phyloP scores from a whole-genome alignment of 2,113 vertebrate species.

The Steatornis caripensis region DNA sequence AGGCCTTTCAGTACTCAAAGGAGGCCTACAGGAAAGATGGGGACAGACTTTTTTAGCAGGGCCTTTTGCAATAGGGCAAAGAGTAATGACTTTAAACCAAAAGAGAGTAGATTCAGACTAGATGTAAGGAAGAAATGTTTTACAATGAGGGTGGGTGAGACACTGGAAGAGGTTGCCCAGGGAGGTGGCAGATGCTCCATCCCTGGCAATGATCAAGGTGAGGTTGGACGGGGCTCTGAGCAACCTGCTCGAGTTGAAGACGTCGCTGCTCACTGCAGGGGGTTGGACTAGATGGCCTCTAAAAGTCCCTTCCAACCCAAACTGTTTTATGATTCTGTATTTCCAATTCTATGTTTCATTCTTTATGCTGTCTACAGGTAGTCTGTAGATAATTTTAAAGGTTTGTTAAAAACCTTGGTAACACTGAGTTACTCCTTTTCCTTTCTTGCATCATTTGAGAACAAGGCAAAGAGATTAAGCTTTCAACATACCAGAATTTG shows the following conservation, averaged over 20 bases:
- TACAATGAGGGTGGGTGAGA: neutral
- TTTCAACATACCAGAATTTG: neutral
- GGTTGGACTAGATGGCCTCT: neutral
- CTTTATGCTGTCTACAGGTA: neutral
- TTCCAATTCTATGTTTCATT: neutral
- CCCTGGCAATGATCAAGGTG: neutral
- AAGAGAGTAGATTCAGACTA: neutral
- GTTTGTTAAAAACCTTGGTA: neutral
- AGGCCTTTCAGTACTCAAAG: neutral
- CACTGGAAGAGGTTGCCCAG: neutral
- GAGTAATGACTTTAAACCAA: neutral
- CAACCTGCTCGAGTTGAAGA: neutral
- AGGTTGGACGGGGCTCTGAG: neutral
- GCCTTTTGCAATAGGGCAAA: neutral
- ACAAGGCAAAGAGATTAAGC: neutral
- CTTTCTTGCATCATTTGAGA: neutral
- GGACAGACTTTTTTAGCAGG: neutral
- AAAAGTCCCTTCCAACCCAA: neutral
- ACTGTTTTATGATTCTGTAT: neutral
- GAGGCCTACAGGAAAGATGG: neutral
- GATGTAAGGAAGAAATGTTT: neutral
- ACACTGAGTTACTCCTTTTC: neutral
- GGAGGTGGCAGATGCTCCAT: rapidly evolving
- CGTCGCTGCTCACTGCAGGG: neutral
- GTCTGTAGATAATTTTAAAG: neutral